Evolutionary conservation across 2,888 invertebrate species (phyloP).

Genomic region (Callinectes sapidus): DNA sequence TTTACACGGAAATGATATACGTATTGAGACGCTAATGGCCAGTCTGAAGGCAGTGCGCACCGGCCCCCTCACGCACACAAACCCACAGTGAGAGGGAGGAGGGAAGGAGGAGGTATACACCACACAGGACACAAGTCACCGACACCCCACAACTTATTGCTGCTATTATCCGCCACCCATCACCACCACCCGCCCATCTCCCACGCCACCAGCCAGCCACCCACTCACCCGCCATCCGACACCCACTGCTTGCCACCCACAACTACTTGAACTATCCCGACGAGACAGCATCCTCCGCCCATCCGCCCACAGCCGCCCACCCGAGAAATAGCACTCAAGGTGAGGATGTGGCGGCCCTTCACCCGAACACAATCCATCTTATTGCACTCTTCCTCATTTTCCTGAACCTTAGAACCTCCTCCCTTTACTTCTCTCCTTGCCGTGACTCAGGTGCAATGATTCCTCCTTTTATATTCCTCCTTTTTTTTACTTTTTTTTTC

Average conservation of each 20-base stretch:
- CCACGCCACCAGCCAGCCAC: not conserved
- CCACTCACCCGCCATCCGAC: not conserved
- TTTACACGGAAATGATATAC: not conserved
- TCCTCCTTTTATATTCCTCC: not conserved
- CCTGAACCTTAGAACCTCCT: not conserved
- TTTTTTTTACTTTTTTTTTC: too few species aligned
- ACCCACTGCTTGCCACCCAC: not conserved
- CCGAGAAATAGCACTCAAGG: not conserved
- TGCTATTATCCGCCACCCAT: not conserved
- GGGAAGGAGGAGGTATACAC: not conserved
- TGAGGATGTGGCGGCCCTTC: not conserved
- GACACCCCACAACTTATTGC: constrained; percentile 4
- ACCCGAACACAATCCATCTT: constrained; percentile 1
- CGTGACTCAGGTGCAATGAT: not conserved
- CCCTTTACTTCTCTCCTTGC: not conserved
- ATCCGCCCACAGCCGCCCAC: not conserved
- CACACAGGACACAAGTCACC: not conserved
- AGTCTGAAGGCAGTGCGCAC: not conserved
- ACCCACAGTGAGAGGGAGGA: not conserved
- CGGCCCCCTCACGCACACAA: not conserved
- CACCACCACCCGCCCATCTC: not conserved
- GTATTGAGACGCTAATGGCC: not conserved
- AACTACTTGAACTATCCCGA: not conserved
- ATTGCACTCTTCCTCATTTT: not conserved
- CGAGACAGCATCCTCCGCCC: not conserved